Conservation (phyloP, 2,113 vertebrate species). For the Rhynchomys soricoides region DNA sequence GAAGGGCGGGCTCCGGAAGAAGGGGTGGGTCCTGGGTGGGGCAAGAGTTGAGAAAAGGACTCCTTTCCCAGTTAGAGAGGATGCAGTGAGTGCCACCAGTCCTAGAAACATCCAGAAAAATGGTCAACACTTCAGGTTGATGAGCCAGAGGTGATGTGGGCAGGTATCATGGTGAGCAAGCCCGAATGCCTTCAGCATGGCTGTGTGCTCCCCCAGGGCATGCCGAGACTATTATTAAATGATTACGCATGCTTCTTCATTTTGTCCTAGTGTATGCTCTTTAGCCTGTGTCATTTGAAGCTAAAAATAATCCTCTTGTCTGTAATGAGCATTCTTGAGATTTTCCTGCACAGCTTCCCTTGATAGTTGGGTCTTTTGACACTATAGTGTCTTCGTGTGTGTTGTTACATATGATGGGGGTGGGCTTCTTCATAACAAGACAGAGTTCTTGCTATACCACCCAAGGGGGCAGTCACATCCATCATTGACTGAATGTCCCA, state of each 20-base stretch:
- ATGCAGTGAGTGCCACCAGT: background rate
- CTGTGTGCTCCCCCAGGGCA: background rate
- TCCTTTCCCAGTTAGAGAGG: slow-evolving; percentile 24
- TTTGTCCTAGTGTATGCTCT: slow-evolving; percentile 39
- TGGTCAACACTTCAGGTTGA: background rate
- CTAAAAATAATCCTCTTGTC: slow-evolving; percentile 67
- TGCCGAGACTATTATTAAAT: slow-evolving; percentile 67
- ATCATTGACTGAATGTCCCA: background rate
- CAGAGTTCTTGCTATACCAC: background rate
- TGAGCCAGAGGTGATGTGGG: slow-evolving; percentile 14
- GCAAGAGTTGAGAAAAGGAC: background rate
- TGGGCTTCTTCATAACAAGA: background rate
- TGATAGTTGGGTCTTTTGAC: background rate
- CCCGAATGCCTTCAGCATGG: slow-evolving; percentile 6
- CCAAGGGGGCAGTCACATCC: too few species aligned
- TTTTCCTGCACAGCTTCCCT: slow-evolving; percentile 5
- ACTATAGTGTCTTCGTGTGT: background rate
- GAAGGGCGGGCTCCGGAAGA: background rate
- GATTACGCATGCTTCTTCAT: slow-evolving; percentile 44
- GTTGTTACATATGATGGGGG: background rate
- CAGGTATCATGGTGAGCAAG: background rate
- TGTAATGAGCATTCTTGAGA: slow-evolving; percentile 28
- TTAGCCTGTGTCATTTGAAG: slow-evolving; percentile 46
- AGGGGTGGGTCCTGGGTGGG: background rate
- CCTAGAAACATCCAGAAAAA: slow-evolving; percentile 71